Percentiles rank a stretch among this genome's conserved stretches.
These are phyloP conservation scores for Platalea minor DNA, from an alignment of 2,797 vertebrate species.

Conservation along the genomic window DNA sequence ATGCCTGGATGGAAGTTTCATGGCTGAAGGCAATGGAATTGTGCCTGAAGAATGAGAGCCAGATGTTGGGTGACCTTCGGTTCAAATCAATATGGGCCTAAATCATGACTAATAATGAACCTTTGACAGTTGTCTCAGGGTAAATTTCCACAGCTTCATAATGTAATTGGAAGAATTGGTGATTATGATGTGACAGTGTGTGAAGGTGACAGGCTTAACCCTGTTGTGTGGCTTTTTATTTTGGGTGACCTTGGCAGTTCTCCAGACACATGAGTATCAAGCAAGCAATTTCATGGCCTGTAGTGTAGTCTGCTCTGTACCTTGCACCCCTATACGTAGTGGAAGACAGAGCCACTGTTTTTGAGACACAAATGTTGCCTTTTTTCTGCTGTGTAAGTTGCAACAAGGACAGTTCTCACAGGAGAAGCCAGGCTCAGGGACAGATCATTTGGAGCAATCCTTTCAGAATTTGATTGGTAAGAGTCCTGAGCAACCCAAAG, in stretches of 20 bases:
- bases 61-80: background rate
- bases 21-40: background rate
- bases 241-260: background rate
- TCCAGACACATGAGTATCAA: background rate
- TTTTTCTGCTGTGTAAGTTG: background rate
- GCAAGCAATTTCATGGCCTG: background rate
- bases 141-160: background rate
- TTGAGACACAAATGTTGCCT: background rate
- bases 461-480: background rate
- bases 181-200: background rate
- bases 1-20: background rate
- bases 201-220: background rate
- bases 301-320: background rate
- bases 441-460: background rate
- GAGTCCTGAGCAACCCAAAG: background rate
- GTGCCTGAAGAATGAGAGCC: background rate
- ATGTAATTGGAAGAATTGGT: background rate
- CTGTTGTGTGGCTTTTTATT: background rate
- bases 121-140: background rate
- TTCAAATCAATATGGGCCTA: background rate
- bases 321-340: background rate
- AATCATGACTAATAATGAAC: background rate
- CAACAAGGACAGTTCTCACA: background rate
- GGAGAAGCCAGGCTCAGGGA: background rate
- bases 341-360: background rate